phyloP scores from a whole-genome alignment of 2,113 vertebrate species.

The Penelope pileata region DNA sequence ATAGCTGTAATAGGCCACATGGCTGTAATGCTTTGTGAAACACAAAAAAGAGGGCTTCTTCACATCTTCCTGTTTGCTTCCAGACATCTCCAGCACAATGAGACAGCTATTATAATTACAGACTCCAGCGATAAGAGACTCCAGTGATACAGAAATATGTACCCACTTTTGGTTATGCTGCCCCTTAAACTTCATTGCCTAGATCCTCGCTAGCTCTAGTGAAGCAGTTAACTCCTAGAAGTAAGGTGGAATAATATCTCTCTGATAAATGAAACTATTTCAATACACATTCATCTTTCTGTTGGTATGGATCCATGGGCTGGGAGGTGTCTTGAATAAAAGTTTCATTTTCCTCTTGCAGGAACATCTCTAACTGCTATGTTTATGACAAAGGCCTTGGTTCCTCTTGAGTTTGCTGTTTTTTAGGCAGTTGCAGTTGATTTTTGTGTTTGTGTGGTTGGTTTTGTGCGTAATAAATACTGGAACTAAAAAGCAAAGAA shows the following conservation, averaged over 20 bases:
- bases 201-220: neutral
- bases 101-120: neutral
- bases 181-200: neutral
- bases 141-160: neutral
- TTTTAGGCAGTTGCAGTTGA: neutral
- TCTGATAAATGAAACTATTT: neutral
- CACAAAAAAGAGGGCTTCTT: neutral
- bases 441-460: neutral
- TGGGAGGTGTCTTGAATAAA: neutral
- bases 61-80: neutral
- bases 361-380: neutral
- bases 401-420: neutral
- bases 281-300: neutral
- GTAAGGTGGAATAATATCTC: neutral
- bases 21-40: neutral
- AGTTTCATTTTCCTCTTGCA: neutral
- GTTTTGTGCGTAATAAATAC: neutral
- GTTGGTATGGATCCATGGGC: neutral
- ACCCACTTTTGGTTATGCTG: rapidly evolving
- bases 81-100: neutral
- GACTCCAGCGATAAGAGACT: neutral
- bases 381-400: neutral
- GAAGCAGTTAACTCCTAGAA: neutral
- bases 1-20: neutral
- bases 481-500: neutral